Conservation (phyloP, 2,797 vertebrate species). For the Hephaestus fuliginosus region DNA sequence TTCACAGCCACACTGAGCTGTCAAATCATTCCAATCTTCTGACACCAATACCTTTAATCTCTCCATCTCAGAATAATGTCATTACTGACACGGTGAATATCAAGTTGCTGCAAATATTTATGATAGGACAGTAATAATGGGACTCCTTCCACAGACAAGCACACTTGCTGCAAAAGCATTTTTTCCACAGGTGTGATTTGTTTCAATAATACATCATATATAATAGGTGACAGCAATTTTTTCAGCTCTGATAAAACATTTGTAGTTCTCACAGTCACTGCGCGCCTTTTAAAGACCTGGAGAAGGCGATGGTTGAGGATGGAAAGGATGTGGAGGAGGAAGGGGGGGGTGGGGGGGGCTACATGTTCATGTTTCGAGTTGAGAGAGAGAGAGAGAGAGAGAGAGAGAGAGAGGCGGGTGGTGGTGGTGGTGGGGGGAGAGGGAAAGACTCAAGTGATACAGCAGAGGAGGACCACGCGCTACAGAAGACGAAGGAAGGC, state of each 20-base stretch:
- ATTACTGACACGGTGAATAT: not conserved
- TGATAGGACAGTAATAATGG: not conserved
- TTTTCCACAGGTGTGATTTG: not conserved
- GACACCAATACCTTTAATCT: conserved; percentile 10
- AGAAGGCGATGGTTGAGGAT: conserved; percentile 1
- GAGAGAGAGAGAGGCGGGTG: conserved; percentile 22
- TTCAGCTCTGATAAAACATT: not conserved
- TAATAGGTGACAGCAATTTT: not conserved
- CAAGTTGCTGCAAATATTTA: not conserved
- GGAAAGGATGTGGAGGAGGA: too few relatives aligned
- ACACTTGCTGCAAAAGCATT: too few relatives aligned
- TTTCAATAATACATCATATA: not conserved
- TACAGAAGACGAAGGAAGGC: conserved; percentile 79
- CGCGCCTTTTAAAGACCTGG: not conserved
- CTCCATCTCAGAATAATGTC: not conserved
- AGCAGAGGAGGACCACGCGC: conserved; percentile 83
- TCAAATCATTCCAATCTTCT: conserved; percentile 4
- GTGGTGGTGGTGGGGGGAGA: not conserved
- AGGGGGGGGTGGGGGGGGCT: conserved; percentile 2
- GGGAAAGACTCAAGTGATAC: conserved; percentile 82
- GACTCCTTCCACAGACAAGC: not conserved
- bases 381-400: conserved; percentile 36
- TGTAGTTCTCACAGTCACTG: not conserved
- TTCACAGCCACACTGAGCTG: conserved; percentile 7
- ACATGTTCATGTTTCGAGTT: conserved; percentile 41